Base-by-base conservation (phyloP, 2,888 invertebrate species). In the Macropis europaea region DNA sequence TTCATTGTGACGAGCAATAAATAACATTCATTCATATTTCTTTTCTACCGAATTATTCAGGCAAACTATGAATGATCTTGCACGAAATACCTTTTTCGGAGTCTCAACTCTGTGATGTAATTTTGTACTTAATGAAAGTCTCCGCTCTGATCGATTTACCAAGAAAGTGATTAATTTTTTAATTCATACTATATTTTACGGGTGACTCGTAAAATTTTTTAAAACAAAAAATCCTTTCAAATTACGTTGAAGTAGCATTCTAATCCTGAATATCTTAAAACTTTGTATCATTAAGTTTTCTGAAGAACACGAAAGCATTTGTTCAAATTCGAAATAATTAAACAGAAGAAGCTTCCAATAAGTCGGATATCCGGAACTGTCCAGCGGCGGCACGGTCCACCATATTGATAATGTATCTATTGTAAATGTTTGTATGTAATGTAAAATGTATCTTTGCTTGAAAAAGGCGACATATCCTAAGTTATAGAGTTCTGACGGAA, bases 341-440 rank as follows among this genome's bases (percentile, higher is more conserved):
- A 9, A 60, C 5, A 19, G 32, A n/a, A 42, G 9, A 43, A 6
- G 4, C 7, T 30, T 6, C 15, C 15, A 6, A 3, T 0, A 9
- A 28, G 11, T 19, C 45, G 64, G 61, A 71, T 24, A 11, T 66
- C 38, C 43, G 60, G 13, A 17, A 13, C 67, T 81, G 79, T 79
- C 77, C 73, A 77, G 48, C 56, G 52, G 70, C 60, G 79, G 24
- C 30, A 43, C 66, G 36, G 74, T 71, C 74, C 69, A 68, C 73
- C 60, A 81, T 84, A 82, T 68, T 73, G 81, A 81, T 81, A 81
- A 84, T 88, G 86, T 88, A 88, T 85, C 82, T 87, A 88, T 81
- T 88, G 88, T 88, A 88, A 88, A 88, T 88, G 88, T 88, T 88
- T 88, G 88, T 88, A 88, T 87, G 85, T 86, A 86, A 82, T 87